Evolutionary conservation across 2,888 invertebrate species (phyloP).

Genomic region (Chymomyza caudatula): DNA sequence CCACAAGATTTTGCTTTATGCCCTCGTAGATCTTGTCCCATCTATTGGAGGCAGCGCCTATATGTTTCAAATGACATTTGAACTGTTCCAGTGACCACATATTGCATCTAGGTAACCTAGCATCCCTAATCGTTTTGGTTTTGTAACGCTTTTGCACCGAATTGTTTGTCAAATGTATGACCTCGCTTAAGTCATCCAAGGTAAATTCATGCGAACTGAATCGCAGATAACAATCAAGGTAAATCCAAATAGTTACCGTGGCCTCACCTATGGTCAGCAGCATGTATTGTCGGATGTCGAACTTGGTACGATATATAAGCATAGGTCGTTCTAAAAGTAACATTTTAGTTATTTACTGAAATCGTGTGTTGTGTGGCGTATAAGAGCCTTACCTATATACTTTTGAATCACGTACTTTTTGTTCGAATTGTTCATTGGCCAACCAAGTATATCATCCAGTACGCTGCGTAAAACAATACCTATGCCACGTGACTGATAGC

Average conservation of each 20-base stretch:
- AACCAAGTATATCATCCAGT: slow-evolving; percentile 84
- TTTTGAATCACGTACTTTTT: slow-evolving; percentile 90
- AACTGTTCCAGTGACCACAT: slow-evolving; percentile 91
- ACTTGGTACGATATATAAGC: slow-evolving; percentile 90
- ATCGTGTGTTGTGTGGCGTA: too few relatives aligned
- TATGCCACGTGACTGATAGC: slow-evolving; percentile 88
- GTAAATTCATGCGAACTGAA: slow-evolving; percentile 92
- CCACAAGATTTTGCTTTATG: slow-evolving; percentile 89
- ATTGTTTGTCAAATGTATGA: slow-evolving; percentile 92
- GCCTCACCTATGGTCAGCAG: slow-evolving; percentile 84
- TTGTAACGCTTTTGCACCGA: slow-evolving; percentile 89
- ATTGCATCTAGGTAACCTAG: slow-evolving; percentile 85
- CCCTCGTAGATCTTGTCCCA: slow-evolving; percentile 90
- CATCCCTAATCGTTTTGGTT: slow-evolving; percentile 79
- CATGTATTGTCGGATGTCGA: slow-evolving; percentile 94
- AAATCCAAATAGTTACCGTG: slow-evolving; percentile 91
- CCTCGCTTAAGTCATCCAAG: slow-evolving; percentile 88
- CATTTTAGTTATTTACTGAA: not conserved
- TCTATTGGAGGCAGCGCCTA: slow-evolving; percentile 77
- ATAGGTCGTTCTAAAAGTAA: slow-evolving; percentile 86
- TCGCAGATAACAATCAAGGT: slow-evolving; percentile 89
- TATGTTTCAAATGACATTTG: slow-evolving; percentile 81
- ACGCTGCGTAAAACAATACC: slow-evolving; percentile 90
- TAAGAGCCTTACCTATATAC: slow-evolving; percentile 88
- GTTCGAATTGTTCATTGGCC: slow-evolving; percentile 80